A percentile compares a stretch with the other conserved stretches of the same genome.
Conservation (phyloP, 2,113 vertebrate genomes). For the Hippocampus guttulatus region DNA sequence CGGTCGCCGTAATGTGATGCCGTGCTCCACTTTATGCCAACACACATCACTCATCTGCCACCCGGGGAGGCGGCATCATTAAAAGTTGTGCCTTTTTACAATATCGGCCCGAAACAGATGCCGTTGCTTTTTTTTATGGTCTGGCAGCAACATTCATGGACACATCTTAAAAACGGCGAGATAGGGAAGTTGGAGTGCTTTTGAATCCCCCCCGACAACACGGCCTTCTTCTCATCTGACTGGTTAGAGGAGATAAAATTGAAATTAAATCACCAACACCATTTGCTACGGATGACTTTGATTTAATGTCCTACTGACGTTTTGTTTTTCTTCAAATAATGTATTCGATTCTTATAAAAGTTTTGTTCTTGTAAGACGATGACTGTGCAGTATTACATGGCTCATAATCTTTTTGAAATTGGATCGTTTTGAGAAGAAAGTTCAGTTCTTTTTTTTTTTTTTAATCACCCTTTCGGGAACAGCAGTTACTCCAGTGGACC, state of each 20-base stretch:
- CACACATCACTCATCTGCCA: slow-evolving; percentile 53
- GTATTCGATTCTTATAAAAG: too few species aligned
- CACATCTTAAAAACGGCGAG: slow-evolving; percentile 43
- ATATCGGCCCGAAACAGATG: slow-evolving; percentile 62
- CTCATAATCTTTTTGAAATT: too few species aligned
- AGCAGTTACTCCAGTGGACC: too few species aligned
- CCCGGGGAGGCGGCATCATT: slow-evolving; percentile 46
- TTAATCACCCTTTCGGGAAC: too few species aligned
- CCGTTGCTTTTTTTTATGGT: slow-evolving; percentile 34
- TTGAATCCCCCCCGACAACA: slow-evolving; percentile 38
- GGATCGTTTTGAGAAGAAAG: too few species aligned
- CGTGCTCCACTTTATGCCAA: slow-evolving; percentile 41
- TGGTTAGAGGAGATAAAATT: slow-evolving; percentile 33
- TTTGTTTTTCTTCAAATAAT: too few species aligned
- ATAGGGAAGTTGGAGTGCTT: slow-evolving; percentile 39
- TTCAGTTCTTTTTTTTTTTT: too few species aligned
- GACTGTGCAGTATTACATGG: too few species aligned
- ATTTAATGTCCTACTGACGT: too few species aligned
- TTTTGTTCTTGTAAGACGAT: too few species aligned
- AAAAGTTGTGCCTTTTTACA: slow-evolving; percentile 39
- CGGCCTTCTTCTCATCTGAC: slow-evolving; percentile 28
- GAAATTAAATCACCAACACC: slow-evolving; percentile 27
- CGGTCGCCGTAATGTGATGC: slow-evolving; percentile 43
- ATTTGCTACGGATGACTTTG: neutral
- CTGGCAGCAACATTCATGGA: slow-evolving; percentile 30